Evolutionary conservation across 2,797 vertebrate genomes (phyloP), one percentile per base, ranked within the genome.

Genomic region (Hypotaenidia okinawae): DNA sequence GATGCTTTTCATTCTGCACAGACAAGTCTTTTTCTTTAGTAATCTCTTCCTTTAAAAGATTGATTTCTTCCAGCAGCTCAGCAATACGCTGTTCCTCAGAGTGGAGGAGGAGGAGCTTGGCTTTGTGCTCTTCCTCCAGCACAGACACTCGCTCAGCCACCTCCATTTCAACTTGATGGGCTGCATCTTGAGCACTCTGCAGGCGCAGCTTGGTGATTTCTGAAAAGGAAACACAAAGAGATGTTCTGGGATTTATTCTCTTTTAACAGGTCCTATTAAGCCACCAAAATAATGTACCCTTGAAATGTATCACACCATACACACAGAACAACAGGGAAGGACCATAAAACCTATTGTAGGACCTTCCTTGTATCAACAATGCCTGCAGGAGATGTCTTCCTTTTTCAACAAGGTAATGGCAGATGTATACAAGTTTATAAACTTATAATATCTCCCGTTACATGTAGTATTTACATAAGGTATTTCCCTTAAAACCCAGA

Each of bases 101-200:
- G 30, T 23, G 92, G 51, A 97, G 89, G 27, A 97, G 87, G 8
- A 82, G 91, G 12, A 98, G 93, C 28, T 91, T 96, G 39, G 94
- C 91, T 74, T 97, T 97, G 72, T 98, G 97, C 84, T 98, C 98
- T 43, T 98, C 97, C 73, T 97, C 97, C 91, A 98, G 74, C 41
- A 43, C 91, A 90, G 95, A 81, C 90, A 95, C 74, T 96, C 84
- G 97, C 58, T 98, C 97, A 25, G 97, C 97, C 81, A 98, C 98
- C 87, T 99, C 98, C 1, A 96, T 70, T 87, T 99, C 98, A 49
- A 97, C 97, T 77, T 98, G 98, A n/a, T 45, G 66, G 3, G 97
- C 98, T 25, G 92, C 94, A 4, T 98, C 98, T 54, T 96, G 95
- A 22, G 85, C 96, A 12, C 90, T 93, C 86, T 95, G 98, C 24